phyloP scores from a whole-genome alignment of 2,113 vertebrate species.

The Platysteira castanea region DNA sequence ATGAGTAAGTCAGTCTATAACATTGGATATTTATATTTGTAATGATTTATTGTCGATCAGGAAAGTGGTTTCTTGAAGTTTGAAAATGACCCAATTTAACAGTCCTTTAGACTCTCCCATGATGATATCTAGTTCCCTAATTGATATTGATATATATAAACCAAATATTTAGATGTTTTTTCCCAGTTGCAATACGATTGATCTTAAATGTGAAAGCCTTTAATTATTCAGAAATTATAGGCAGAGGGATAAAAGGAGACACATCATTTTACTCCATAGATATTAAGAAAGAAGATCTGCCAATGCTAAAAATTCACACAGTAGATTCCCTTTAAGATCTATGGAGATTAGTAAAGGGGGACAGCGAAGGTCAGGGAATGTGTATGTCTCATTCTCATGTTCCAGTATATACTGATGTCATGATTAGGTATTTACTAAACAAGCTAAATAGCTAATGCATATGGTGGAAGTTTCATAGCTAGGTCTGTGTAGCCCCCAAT shows the following conservation, averaged over 20 bases:
- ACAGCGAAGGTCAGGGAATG: background rate
- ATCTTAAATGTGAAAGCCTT: background rate
- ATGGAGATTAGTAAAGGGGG: background rate
- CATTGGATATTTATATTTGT: background rate
- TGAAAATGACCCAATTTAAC: background rate
- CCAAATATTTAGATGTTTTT: background rate
- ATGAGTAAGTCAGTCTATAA: background rate
- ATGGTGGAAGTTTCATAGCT: background rate
- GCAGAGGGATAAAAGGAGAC: fast-evolving
- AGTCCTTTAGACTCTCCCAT: background rate
- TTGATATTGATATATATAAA: background rate
- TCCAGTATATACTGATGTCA: background rate
- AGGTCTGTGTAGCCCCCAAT: background rate
- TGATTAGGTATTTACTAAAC: background rate
- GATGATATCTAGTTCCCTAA: background rate
- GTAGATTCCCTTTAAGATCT: background rate
- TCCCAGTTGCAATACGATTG: fast-evolving
- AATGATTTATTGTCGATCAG: background rate
- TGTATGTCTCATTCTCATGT: background rate
- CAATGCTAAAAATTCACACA: background rate
- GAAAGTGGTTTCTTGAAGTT: background rate
- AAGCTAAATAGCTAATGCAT: background rate
- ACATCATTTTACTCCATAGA: background rate
- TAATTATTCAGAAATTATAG: background rate
- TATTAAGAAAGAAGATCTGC: background rate